Conservation (phyloP, 2,113 vertebrate genomes). For the Galbula dea region DNA sequence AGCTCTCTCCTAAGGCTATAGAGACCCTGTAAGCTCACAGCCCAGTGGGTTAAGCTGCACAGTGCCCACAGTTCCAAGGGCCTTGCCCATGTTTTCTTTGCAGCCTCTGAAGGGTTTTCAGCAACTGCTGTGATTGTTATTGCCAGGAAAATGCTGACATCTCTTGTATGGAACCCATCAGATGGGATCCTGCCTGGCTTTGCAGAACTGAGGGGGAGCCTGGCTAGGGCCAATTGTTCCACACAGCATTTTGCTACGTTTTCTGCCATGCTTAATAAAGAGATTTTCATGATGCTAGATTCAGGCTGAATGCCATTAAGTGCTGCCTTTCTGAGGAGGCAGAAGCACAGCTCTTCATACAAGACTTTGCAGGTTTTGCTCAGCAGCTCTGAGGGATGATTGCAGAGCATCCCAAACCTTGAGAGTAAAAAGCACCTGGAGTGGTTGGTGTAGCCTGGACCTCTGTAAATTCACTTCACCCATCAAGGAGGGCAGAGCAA, state of each 20-base stretch:
- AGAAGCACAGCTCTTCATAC: not conserved
- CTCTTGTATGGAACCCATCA: constrained; percentile 49
- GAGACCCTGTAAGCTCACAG: not conserved
- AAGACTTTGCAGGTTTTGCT: constrained; percentile 27
- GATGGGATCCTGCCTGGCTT: constrained; percentile 16
- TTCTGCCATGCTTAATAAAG: constrained; percentile 59
- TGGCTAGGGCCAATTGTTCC: constrained; percentile 33
- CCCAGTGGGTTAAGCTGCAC: not conserved
- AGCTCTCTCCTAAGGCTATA: not conserved
- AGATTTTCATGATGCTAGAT: constrained; percentile 21
- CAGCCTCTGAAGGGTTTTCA: not conserved
- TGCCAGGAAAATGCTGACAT: constrained; percentile 36
- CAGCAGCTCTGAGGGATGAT: not conserved
- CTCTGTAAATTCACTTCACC: too few relatives aligned
- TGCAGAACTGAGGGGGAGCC: constrained; percentile 13
- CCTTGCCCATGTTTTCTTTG: constrained; percentile 20
- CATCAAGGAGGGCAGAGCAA: not conserved
- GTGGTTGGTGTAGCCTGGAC: not conserved
- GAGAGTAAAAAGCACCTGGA: not conserved
- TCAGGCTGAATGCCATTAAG: constrained; percentile 43
- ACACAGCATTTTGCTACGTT: not conserved
- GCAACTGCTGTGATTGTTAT: not conserved
- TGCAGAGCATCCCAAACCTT: not conserved
- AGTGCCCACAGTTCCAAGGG: not conserved
- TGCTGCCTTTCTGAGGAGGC: constrained; percentile 14